Base-by-base conservation (phyloP, 2,888 invertebrate genomes). In the Epinotia bilunana region DNA sequence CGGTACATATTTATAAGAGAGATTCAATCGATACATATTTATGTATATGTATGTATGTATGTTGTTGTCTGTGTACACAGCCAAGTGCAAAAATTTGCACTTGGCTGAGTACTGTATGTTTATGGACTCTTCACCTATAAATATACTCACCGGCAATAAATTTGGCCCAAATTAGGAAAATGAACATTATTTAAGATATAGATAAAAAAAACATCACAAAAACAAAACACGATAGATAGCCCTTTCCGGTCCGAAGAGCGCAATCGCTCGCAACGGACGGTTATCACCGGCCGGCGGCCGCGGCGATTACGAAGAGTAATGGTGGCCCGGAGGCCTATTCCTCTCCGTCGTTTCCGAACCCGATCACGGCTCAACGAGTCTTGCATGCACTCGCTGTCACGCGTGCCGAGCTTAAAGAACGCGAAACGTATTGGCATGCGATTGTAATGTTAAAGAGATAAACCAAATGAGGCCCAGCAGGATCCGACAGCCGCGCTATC, bases 271-370 rank as follows among this genome's bases (percentile, higher is more conserved):
- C 58, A 12, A 4, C 23, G 12, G 58, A 11, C 58, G 58, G 16
- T 60, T 60, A 60, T 60, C 60, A 28, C 28, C 33, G 20, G 20
- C 20, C 20, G 23, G 16, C 33, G 20, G 20, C 20, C 20, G 23
- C 16, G 16, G 28, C 46, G 63, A 63, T 46, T 46, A 63, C 63
- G 46, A 64, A 64, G 63, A 64, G 46, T 64, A 64, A 64, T 64
- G 63, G 63, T 46, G 16, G 16, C 7, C 5, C 16, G 5, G 7
- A n/a, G 7, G n/a, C 1, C n/a, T n/a, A 49, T 16, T 53, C n/a
- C n/a, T 7, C 53, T n/a, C n/a, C 53, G 53, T 7, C n/a, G n/a
- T 3, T 53, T 53, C 53, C 16, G 13, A 53, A 53, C 53, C 4
- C n/a, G 6, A 53, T 16, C 16, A 16, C 16, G 16, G 16, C 5